Evolutionary conservation across 2,888 invertebrate genomes (phyloP), one percentile per base, ranked within the genome.

Genomic region (Zeuzera pyrina): DNA sequence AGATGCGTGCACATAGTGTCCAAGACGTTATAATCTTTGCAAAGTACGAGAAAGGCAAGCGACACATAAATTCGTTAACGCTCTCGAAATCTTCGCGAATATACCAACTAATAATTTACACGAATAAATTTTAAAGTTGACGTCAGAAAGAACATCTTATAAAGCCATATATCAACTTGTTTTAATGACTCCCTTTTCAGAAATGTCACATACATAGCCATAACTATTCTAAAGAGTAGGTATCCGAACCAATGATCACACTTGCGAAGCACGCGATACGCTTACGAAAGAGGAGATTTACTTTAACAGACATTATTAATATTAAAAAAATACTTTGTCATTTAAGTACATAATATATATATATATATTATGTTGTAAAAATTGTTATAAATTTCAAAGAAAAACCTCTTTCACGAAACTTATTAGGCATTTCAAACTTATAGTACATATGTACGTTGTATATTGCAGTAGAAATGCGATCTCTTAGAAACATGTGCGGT

Each of bases 41-140:
- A 61, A 66, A 69, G 64, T 60, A 59, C 60, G 57, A 63, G 44
- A 64, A 68, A 70, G 70, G 67, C 76, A 67, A 65, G 60, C 49
- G 59, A 52, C 52, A 57, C 63, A 78, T 81, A 78, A 81, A 83
- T 81, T 78, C 69, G 76, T 83, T 78, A 69, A 69, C 79, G 64
- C 71, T 59, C 63, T 52, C 69, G 72, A 72, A 74, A 73, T 79
- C 77, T 67, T 78, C 77, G 67, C 57, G 58, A 69, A 70, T 71
- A 71, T 64, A 64, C 65, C 57, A 57, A 63, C 66, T 48, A 63
- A 74, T 76, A 77, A 77, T 59, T 81, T 69, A 79, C 68, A 42
- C 57, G 63, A 54, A 63, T 83, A 79, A 74, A 79, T 83, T 79
- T 76, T 66, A 77, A 81, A 83, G 79, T 81, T 81, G 83, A 83